Base-by-base conservation (phyloP, 1,140 invertebrate genomes). In the Rhizoglyphus robini region DNA sequence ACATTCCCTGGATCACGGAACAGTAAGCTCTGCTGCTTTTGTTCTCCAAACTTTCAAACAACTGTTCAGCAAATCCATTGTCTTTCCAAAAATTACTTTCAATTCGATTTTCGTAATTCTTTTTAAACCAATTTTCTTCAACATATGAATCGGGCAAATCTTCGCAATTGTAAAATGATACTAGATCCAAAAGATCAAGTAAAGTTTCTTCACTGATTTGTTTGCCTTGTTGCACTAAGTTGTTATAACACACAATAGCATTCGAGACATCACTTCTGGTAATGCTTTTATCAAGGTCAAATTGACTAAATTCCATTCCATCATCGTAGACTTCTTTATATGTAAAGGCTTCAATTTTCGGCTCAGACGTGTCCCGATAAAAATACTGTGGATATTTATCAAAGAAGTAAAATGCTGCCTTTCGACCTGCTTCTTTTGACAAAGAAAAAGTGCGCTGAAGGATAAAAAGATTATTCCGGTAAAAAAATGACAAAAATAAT, bases 321-420 rank as follows among this genome's bases (percentile, higher is more conserved):
- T 87, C 83, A 69, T 80, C 83, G 72, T 83, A 88, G 51, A 82
- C 76, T 51, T 81, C 74, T 74, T 78, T 82, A 23, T 88, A 86
- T 25, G 81, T 75, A 77, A 84, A 92, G 65, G 81, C 81, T 79
- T 88, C 72, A 63, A 82, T 78, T 31, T 74, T 71, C 46, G 88
- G 88, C 63, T 88, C 85, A 63, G 86, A 84, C 67, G 82, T 78
- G 68, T 80, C 76, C 60, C 84, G 83, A 59, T 84, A 76, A 75
- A 94, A 93, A 51, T 87, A 73, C 4, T 88, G 80, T 1, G 83
- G 73, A 76, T 89, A 86, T 72, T 91, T 78, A 69, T 88, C 78
- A 67, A 83, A 76, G 54, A 95, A 81, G 86, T 87, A 96, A 65
- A 83, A 81, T 1, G 90, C 90, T 48, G 90, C 84, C 78, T 89